Evolutionary conservation across 2,797 vertebrate species (phyloP).

Genomic region (Cossypha heuglini): DNA sequence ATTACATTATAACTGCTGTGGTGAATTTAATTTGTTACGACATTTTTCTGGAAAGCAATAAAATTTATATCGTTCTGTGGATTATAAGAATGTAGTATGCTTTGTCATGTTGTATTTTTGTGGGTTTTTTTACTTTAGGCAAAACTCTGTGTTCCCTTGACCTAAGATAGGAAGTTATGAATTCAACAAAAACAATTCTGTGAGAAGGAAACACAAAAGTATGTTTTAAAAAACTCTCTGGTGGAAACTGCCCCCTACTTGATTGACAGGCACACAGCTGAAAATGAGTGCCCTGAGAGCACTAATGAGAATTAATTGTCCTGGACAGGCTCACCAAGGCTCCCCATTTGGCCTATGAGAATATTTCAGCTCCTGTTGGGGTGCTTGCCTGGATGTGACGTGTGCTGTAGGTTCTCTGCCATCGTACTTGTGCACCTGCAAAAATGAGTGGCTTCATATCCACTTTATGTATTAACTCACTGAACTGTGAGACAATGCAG

Average conservation of each 20-base stretch:
- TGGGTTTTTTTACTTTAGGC: not conserved
- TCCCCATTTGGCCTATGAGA: not conserved
- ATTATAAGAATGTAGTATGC: not conserved
- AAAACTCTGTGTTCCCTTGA: not conserved
- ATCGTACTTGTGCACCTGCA: not conserved
- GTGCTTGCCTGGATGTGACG: accelerated
- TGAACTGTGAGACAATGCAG: not conserved
- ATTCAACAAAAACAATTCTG: not conserved
- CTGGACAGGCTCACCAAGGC: not conserved
- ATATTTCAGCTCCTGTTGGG: accelerated
- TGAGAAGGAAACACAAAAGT: not conserved
- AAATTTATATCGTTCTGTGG: not conserved
- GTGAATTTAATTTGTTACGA: not conserved
- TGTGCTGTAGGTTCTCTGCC: not conserved
- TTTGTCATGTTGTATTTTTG: not conserved
- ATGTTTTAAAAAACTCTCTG: not conserved
- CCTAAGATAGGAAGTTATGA: not conserved
- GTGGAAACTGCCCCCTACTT: not conserved
- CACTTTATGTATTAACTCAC: not conserved
- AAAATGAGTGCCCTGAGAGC: not conserved
- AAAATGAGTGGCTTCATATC: not conserved
- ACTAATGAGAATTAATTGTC: not conserved
- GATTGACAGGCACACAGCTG: not conserved
- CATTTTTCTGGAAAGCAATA: not conserved
- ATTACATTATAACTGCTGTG: not conserved